Evolutionary conservation across 2,113 vertebrate genomes (phyloP), one percentile per base, ranked within the genome.

Genomic region (Phaethornis superciliosus): DNA sequence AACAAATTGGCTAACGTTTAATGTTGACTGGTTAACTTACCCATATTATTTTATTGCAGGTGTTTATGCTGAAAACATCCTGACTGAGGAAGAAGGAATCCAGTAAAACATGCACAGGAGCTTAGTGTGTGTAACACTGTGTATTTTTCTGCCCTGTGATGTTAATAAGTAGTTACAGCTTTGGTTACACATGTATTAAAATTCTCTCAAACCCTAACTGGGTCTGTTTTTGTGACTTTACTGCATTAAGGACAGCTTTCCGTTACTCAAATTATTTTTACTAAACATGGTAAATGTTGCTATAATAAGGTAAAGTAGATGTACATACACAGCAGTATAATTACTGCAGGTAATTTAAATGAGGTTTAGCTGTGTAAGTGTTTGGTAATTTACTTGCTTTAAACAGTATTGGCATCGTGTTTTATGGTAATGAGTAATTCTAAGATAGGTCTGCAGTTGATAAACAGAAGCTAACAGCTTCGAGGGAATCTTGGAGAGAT

Each of bases 61-160:
- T 88, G 85, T 0, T 42, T 10, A 7, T 44, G 42, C 71, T 70
- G 88, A 32, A 64, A 60, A 32, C 49, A 23, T 49, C 49, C 23
- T 17, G 8, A 26, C 16, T 24, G 85, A 64, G 20, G 83, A 84
- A 62, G 59, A 51, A 77, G 63, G 33, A 78, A 18, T 26, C 47
- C 52, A 9, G 0, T 32, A 13, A 15, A 85, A 37, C 8, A 8
- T 1, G 4, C 0, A 1, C 3, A 4, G 13, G 52, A 71, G 52
- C 42, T 21, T 12, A 60, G 30, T 28, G 28, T 55, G 81, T 44
- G 24, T 40, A 51, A 42, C 6, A 10, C 9, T 12, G 0, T 1
- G 0, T 35, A 0, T 52, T 77, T 65, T 78, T 44, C 37, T 94
- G 24, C 24, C 8, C 21, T 8, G 9, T 49, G 67, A 37, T 59